Evolutionary conservation across 2,888 invertebrate genomes (phyloP), one percentile per base, ranked within the genome.

Genomic region (Acleris cristana): DNA sequence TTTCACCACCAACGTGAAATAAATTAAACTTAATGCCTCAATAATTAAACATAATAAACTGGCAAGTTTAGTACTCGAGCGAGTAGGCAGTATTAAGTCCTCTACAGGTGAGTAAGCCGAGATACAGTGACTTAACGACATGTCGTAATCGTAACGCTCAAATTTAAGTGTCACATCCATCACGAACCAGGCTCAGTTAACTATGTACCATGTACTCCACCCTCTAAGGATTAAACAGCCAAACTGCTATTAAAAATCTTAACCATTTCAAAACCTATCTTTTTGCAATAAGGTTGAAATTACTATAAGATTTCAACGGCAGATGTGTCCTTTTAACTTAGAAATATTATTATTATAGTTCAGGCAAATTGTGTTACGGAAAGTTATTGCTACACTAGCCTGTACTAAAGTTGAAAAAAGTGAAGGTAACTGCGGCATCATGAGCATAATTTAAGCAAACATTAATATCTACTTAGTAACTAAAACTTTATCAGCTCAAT

Each of bases 141-240:
- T 30, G 64, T 70, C 70, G 71, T 70, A 72, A 72, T 72, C 71
- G 71, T 70, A 72, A 72, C 71, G 70, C 69, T 74, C 72, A 73
- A 74, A 74, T 74, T 72, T 74, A 72, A 74, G 72, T 70, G 69
- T 58, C 70, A 69, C 70, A 72, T 73, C 69, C 71, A 70, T 73
- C 72, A 70, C 69, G 30, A n/a, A 21, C 51, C 59, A 67, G 49
- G 53, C 54, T 63, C 62, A 53, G 62, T 67, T 67, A 67, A 58
- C 58, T 58, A 48, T 58, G 58, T 58, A 58, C 58, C 45, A 58
- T 48, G 58, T 58, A 58, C 45, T 19, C 10, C 34, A 34, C 3
- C 34, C 34, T 34, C 40, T 12, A 40, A 14, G 14, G 40, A 14
- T 14, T 40, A 40, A 14, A 40, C 40, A 12, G 40, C 40, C 40